phyloP scores from a whole-genome alignment of 23 tunicate genomes.

The Diplosoma virens region DNA sequence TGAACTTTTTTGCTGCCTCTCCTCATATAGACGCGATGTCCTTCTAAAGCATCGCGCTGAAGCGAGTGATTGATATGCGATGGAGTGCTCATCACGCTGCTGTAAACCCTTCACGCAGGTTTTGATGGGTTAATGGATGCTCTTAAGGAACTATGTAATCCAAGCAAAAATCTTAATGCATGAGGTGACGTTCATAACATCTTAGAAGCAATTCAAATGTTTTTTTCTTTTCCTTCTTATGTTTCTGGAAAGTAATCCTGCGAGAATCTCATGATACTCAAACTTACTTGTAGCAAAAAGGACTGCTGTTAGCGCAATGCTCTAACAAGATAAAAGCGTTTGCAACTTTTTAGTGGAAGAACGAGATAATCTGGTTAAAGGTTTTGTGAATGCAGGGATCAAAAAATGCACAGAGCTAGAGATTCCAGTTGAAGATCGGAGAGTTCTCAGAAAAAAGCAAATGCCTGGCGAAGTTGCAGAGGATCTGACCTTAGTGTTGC shows the following conservation, averaged over 20 bases:
- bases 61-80: no score
- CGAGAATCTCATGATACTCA: slow-evolving; percentile 51
- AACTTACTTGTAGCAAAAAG: slow-evolving; percentile 58
- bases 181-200: no score
- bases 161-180: no score
- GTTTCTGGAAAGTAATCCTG: slow-evolving; percentile 60
- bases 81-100: no score
- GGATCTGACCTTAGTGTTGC: slow-evolving; percentile 47
- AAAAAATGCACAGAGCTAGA: slow-evolving; percentile 45
- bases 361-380: slow-evolving; percentile 48
- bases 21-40: no score
- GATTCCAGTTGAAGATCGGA: slow-evolving; percentile 52
- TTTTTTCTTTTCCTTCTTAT: slow-evolving; percentile 56
- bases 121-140: no score
- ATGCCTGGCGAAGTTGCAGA: slow-evolving; percentile 32
- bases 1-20: no score
- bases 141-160: no score
- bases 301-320: slow-evolving; percentile 55
- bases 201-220: no score
- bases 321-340: slow-evolving; percentile 57
- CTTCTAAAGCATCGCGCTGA: no score
- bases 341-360: slow-evolving; percentile 56
- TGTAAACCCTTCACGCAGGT: no score
- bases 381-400: slow-evolving; percentile 44
- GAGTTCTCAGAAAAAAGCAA: slow-evolving; percentile 32